phyloP scores from a whole-genome alignment of 2,888 invertebrate species.

The Scelioninae gen. 2 region DNA sequence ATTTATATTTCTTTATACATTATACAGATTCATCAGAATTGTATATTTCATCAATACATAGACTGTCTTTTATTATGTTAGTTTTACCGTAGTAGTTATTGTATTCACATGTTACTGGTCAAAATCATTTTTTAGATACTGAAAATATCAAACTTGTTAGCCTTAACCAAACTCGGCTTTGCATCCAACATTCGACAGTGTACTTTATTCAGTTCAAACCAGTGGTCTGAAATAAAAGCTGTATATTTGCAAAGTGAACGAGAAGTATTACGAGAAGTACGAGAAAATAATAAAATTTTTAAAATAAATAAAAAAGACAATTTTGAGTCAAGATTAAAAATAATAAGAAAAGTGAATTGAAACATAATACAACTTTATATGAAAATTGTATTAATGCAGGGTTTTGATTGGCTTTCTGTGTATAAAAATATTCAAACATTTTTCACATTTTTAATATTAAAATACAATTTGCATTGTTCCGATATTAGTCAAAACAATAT shows the following conservation, averaged over 20 bases:
- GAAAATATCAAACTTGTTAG: constrained; percentile 29
- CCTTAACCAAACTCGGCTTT: constrained; percentile 1
- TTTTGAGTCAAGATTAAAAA: constrained; percentile 9
- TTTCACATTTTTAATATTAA: too few relatives aligned
- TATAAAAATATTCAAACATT: too few relatives aligned
- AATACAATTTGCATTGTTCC: too few relatives aligned
- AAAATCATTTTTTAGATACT: constrained; percentile 19
- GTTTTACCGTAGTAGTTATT: not conserved
- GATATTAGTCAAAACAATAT: too few relatives aligned
- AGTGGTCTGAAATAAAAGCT: constrained; percentile 37
- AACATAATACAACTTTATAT: too few relatives aligned
- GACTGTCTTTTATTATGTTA: constrained; percentile 2
- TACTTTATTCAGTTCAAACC: constrained; percentile 28
- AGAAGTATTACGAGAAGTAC: constrained; percentile 17
- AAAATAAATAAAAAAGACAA: constrained; percentile 16
- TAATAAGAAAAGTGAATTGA: constrained; percentile 7
- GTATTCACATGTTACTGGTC: constrained; percentile 1
- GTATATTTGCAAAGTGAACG: constrained; percentile 28
- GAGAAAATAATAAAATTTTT: constrained; percentile 22
- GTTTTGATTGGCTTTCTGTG: too few relatives aligned
- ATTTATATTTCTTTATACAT: too few relatives aligned
- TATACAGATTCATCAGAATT: too few relatives aligned
- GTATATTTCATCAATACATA: not conserved
- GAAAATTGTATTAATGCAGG: too few relatives aligned
- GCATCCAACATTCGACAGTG: constrained; percentile 11